Base-by-base conservation (phyloP, 1,140 invertebrate species). In the Melipona quadrifasciata region DNA sequence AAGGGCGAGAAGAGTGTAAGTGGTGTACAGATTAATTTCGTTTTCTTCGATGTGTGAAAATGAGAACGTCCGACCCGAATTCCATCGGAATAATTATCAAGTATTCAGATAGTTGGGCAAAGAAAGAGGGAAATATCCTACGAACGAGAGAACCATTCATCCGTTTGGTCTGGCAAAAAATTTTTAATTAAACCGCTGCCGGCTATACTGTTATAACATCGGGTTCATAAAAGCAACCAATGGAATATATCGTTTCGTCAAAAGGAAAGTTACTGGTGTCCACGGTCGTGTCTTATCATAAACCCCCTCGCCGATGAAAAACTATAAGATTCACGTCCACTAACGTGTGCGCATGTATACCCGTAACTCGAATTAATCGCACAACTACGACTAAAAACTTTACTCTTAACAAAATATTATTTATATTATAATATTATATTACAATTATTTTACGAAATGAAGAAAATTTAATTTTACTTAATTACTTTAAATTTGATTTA, bases 121-220 rank as follows among this genome's bases (percentile, higher is more conserved):
- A 61, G 57, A 39, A 61, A 76, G 24, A n/a, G 21, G 12, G 57
- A 58, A 76, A 47, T 61, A 76, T 47, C 27, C 55, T 34, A 0
- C 21, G 24, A 24, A 64, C 27, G 34, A 76, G 39, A 17, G 24
- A 14, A 61, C 57, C 57, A 61, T 76, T 76, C 55, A 76, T 76
- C 34, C 55, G 31, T n/a, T 5, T n/a, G 11, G 34, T 0, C 34
- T 39, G 72, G 72, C 51, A 73, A 73, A 73, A 73, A 73, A 55
- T 73, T 55, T 73, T 73, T 73, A 55, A 73, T 53, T 53, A 73
- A 73, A 73, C 51, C 72, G 47, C 51, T 39, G 31, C 55, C 34
- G 55, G 55, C 73, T 61, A 75, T 75, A 58, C 21, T 55, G 57
- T 61, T 76, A 76, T 47, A 76, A 47, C 34, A 76, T 58, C 55